Base-by-base conservation (phyloP, 2,797 vertebrate species). In the Acanthurus tractus region DNA sequence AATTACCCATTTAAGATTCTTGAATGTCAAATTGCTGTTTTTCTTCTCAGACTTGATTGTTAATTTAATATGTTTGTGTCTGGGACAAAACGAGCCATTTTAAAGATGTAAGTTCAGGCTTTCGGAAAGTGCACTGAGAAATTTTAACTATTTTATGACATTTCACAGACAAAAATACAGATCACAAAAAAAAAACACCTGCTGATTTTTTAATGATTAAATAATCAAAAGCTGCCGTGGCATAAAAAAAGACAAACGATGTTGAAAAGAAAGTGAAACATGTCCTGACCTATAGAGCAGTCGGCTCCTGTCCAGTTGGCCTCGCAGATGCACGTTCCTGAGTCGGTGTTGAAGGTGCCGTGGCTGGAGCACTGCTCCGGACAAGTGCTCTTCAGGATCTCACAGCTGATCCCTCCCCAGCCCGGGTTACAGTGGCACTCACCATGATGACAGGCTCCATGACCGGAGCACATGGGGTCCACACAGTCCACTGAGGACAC, bases 391-490 rank as follows among this genome's bases (percentile, higher is more conserved):
- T 98, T 97, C 84, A 97, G 92, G 56, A 97, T 96, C 86, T 99
- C 97, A 79, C 98, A 99, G 88, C 91, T 96, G 91, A 81, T 94
- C 15, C 98, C 98, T 0, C 97, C 97, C 98, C 98, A 99, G 82
- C 97, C 97, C 0, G 97, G 97, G 84, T 94, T 97, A 89, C 98
- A 99, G 90, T 99, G 98, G 88, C 98, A 99, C 84, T 97, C 98
- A 0, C 97, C 96, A 0, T 98, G 97, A 91, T 98, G 97, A 85
- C 98, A 99, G 61, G 97, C 89, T 0, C 98, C 98, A 0, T 99
- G 98, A 79, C 93, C 91, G 18, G 98, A 97, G 93, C 98, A 99
- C 18, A 91, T 89, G 15, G 98, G 96, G 87, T 99, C 97, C 84
- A 97, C 81, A 77, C 98, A 99, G 94, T 99, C 97, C 76, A 96